Base-by-base conservation (phyloP, 2,113 vertebrate genomes). In the Centropus unirufus region DNA sequence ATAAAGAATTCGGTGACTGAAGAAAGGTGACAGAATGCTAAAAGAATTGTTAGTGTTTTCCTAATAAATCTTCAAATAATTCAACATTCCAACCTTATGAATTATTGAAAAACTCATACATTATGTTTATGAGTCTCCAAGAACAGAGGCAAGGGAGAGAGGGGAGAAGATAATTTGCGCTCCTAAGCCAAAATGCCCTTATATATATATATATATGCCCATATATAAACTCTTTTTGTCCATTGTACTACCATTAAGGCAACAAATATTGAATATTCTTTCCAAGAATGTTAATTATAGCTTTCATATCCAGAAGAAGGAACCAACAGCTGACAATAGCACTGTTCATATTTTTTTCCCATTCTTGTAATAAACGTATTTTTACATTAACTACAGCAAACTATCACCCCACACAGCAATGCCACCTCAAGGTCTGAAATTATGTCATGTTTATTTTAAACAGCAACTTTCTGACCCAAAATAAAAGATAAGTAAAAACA, bases 41-140 rank as follows among this genome's bases (percentile, higher is more conserved):
- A 47, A 69, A 36, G 34, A 40, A 49, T 24, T 27, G 5, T 34
- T 59, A 62, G 59, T 78, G 24, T 82, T 84, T 81, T 76, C 46
- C 36, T 80, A 85, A 80, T 85, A 77, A 77, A 76, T 69, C 49
- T 87, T 66, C 57, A 91, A 91, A 34, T 87, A 89, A 78, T 84
- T 89, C 81, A 81, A 44, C 14, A 75, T 18, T 17, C 12, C 20
- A 54, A 18, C 36, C 24, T 73, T 79, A 83, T 46, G 63, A 82
- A 90, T 78, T 82, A 83, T 27, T 62, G 75, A 83, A 89, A 84
- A 78, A 21, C 5, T 54, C 26, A 46, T 6, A 21, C 26, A 19
- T 51, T 29, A 87, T 26, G 32, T 30, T 61, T 21, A 64, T 16
- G 46, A 34, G 20, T 84, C 67, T 78, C 61, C 44, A 68, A 54